phyloP scores from a whole-genome alignment of 2,113 vertebrate species.

The Calyptommatus sinebrachiatus region DNA sequence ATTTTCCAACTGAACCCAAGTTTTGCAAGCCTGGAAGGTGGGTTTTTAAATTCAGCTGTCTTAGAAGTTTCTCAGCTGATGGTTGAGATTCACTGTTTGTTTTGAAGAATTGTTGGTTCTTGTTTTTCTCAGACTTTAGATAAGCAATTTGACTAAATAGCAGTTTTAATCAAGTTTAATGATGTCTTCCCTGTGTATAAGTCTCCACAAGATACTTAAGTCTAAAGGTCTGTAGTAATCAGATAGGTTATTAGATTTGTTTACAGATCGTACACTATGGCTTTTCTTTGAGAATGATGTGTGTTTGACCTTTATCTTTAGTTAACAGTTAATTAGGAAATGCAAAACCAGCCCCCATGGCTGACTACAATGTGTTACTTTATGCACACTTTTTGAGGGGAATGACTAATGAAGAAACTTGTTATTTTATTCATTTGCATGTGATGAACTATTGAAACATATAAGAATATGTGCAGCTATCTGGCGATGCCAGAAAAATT shows the following conservation, averaged over 20 bases:
- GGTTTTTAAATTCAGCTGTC: conserved; percentile 29
- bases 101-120: conserved; percentile 51
- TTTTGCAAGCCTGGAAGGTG: conserved; percentile 25
- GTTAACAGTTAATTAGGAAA: conserved; percentile 60
- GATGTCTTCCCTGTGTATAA: conserved; percentile 52
- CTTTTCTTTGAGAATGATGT: conserved; percentile 20
- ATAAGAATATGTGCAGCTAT: no score
- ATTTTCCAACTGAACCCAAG: conserved; percentile 30
- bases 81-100: conserved; percentile 44
- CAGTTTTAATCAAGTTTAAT: conserved; percentile 61
- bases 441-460: no score
- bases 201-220: conserved; percentile 53
- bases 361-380: conserved; percentile 16
- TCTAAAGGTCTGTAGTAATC: conserved; percentile 66
- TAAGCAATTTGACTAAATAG: conserved; percentile 54
- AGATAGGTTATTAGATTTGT: conserved; percentile 55
- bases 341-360: conserved; percentile 32
- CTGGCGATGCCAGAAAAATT: no score
- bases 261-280: conserved; percentile 42
- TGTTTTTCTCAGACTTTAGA: conserved; percentile 49
- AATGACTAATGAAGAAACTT: neutral
- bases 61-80: conserved; percentile 28
- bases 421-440: neutral
- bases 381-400: neutral
- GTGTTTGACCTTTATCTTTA: conserved; percentile 41